A percentile compares a stretch with the other conserved stretches of the same genome.
Conservation (phyloP, 2,113 vertebrate genomes). For the Sisor rabdophorus region DNA sequence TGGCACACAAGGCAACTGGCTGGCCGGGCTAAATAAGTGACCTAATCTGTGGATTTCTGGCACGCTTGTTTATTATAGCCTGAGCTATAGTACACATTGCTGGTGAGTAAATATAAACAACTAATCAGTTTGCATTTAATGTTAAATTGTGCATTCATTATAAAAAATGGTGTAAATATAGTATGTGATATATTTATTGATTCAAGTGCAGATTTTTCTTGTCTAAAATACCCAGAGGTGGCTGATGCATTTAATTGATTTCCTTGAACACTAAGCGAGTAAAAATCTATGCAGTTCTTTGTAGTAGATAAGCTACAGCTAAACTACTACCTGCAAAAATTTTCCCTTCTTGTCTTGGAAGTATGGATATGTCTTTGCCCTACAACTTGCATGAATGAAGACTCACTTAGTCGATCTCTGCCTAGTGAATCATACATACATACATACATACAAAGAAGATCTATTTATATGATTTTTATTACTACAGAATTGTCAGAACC, state of each 20-base stretch:
- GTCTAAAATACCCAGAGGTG: background rate
- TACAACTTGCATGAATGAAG: background rate
- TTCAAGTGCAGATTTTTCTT: background rate
- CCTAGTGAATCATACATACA: background rate
- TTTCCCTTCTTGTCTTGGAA: background rate
- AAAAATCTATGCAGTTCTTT: slow-evolving; percentile 5
- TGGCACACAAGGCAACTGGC: slow-evolving; percentile 59
- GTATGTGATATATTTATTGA: slow-evolving; percentile 10
- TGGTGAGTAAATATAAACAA: slow-evolving; percentile 61
- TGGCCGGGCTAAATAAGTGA: slow-evolving; percentile 57
- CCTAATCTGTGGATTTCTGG: slow-evolving; percentile 66
- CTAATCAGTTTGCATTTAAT: background rate
- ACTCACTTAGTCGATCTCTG: background rate
- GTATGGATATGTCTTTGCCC: background rate
- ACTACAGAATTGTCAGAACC: background rate
- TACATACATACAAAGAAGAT: background rate
- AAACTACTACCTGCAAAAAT: background rate
- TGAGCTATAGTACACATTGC: slow-evolving; percentile 31
- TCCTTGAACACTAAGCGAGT: background rate
- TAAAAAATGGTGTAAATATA: background rate
- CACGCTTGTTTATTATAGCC: slow-evolving; percentile 38
- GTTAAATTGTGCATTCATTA: slow-evolving; percentile 2
- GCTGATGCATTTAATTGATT: slow-evolving; percentile 1
- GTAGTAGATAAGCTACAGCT: slow-evolving; percentile 2
- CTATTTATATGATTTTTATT: no score